phyloP scores from a whole-genome alignment of 2,888 invertebrate species.

The Pseudococcus longispinus region DNA sequence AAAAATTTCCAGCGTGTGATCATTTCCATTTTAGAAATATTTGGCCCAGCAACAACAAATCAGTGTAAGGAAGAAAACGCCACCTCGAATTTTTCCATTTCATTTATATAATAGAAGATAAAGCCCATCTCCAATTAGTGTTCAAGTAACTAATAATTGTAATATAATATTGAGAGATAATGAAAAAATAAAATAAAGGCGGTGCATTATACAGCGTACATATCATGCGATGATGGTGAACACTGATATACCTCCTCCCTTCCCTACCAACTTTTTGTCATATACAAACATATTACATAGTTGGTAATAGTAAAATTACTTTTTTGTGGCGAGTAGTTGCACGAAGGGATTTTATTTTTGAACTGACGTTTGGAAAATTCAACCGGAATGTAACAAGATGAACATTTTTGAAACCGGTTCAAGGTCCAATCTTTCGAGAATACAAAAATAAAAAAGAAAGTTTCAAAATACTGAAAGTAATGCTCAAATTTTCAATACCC shows the following conservation, averaged over 20 bases:
- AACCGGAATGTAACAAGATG: too few relatives aligned
- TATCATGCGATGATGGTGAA: slow-evolving; percentile 44
- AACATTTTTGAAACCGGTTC: too few relatives aligned
- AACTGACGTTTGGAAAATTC: too few relatives aligned
- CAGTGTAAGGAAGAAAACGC: slow-evolving; percentile 55
- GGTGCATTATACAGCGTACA: slow-evolving; percentile 54
- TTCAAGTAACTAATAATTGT: slow-evolving; percentile 47
- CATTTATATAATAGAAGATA: slow-evolving; percentile 42
- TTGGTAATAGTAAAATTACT: too few relatives aligned
- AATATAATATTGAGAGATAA: slow-evolving; percentile 30
- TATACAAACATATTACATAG: too few relatives aligned
- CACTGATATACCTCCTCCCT: not conserved
- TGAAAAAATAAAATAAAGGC: slow-evolving; percentile 36
- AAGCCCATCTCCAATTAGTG: slow-evolving; percentile 55
- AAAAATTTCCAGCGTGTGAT: not conserved
- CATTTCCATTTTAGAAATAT: not conserved
- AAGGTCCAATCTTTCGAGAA: too few relatives aligned
- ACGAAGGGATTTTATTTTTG: too few relatives aligned
- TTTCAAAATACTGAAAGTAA: too few relatives aligned
- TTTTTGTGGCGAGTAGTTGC: too few relatives aligned
- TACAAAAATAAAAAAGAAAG: too few relatives aligned
- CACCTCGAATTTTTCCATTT: slow-evolving; percentile 52
- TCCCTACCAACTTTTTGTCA: not conserved
- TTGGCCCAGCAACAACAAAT: slow-evolving; percentile 50
- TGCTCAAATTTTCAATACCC: too few relatives aligned